phyloP scores from a whole-genome alignment of 2,888 invertebrate species.

The Eupsilia transversa region DNA sequence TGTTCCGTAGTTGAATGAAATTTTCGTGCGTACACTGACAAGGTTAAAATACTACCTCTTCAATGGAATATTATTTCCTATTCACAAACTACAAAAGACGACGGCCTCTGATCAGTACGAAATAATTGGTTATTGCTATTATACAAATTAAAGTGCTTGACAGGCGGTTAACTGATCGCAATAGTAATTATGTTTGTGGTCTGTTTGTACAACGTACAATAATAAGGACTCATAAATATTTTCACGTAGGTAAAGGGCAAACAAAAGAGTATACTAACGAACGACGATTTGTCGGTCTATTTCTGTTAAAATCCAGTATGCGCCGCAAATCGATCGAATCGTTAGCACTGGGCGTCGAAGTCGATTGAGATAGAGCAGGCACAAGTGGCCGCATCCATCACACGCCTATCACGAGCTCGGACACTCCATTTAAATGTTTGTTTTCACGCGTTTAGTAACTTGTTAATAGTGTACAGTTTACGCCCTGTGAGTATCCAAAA shows the following conservation, averaged over 20 bases:
- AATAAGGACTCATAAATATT: not conserved
- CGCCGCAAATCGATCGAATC: constrained; percentile 53
- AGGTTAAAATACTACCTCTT: not conserved
- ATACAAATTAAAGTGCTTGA: constrained; percentile 1
- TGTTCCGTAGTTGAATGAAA: not conserved
- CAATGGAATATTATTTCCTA: constrained; percentile 15
- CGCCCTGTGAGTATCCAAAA: not conserved
- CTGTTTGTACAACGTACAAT: not conserved
- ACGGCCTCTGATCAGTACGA: not conserved
- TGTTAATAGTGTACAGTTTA: constrained; percentile 6
- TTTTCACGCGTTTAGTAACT: constrained; percentile 21
- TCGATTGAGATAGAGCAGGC: constrained; percentile 67
- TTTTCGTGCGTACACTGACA: not conserved
- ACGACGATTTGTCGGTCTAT: not conserved
- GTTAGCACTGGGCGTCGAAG: constrained; percentile 68
- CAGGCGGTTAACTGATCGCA: not conserved
- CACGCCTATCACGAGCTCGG: constrained; percentile 65
- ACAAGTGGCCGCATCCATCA: constrained; percentile 70
- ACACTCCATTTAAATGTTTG: constrained; percentile 37
- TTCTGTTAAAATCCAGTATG: constrained; percentile 33
- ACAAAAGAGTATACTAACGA: not conserved
- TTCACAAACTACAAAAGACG: not conserved
- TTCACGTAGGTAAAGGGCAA: not conserved
- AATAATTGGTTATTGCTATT: constrained; percentile 17
- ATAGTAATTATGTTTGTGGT: constrained; percentile 20